Base-by-base conservation (phyloP, 2,888 invertebrate species). In the Papilio protenor region DNA sequence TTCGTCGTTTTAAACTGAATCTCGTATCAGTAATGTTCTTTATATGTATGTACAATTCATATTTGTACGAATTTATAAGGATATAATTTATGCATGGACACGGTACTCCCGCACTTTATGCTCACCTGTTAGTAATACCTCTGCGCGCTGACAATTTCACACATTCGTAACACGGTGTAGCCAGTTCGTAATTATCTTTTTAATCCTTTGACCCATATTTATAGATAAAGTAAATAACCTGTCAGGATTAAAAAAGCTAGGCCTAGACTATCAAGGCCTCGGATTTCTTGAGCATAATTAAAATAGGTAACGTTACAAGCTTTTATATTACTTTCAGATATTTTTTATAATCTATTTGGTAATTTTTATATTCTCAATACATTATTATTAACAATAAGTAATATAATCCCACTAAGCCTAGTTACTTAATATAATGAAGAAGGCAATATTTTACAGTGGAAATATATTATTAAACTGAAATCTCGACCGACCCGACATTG, bases 391-490 rank as follows among this genome's bases (percentile, higher is more conserved):
- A 40, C 40, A 16, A 16, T 33, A 64, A 16, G 33, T 16, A 64
- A 64, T 1, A 64, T 33, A 33, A 27, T 64, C 5, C 16, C 64
- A 33, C 64, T 64, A n/a, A n/a, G n/a, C n/a, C n/a, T 59, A 55
- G 4, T 14, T 21, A 10, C 1, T 61, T 61, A 64, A 45, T 40
- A 21, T 45, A 69, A 12, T 45, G 45, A 69, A 21, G n/a, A 21
- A 27, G 33, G 5, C 45, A 45, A 33, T 66, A 69, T 45, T 45
- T 69, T 69, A 69, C 21, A 45, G 5, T 69, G n/a, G 45, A n/a
- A 69, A 45, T 69, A 45, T n/a, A 66, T 66, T 66, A 66, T 45
- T 69, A n/a, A 69, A 21, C 66, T 4, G 45, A 45, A 69, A 66
- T 66, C 40, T 45, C 45, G n/a, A 45, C 64, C 64, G 64, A 33